Base-by-base conservation (phyloP, 30 jellyfish, hydroid and myxozoan genomes). In the Aurelia aurita complex sp. Pacific region DNA sequence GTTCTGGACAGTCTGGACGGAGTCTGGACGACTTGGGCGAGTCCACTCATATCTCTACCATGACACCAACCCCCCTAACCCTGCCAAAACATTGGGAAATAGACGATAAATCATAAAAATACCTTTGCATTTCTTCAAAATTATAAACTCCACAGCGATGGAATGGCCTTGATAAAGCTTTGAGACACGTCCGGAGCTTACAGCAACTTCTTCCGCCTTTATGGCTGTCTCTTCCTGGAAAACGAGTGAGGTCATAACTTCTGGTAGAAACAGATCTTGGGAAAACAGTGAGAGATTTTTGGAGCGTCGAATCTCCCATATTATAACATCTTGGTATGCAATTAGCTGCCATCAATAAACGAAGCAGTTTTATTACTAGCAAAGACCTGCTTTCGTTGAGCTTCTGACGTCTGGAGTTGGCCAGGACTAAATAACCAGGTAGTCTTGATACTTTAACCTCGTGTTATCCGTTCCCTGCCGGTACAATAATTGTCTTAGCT, bases 101-200 rank as follows among this genome's bases (percentile, higher is more conserved):
- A 46, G 14, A 1, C 57, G 8, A 46, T 9, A 7, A 46, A 46
- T 46, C 57, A 9, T 4, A 9, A 46, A 46, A 46, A 16, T 77
- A 77, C 87, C 87, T 77, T 77, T 64, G 74, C 51, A 64, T 60
- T 35, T 77, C 87, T 51, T 75, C 74, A 51, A 77, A 75, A 16
- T 77, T 76, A 61, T 77, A 77, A 23, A 63, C 33, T 15, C 87
- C 87, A 42, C 74, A 77, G 67, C 87, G 40, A 18, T 29, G 46
- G 62, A 63, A 77, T 12, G 87, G 74, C 77, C 87, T 51, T 43
- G 63, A 51, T 63, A 63, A 43, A 1, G 67, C 67, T 51, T 46
- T 62, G 64, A 50, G 52, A 16, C 87, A 77, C 18, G 42, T 77
- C 38, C 23, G 82, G 16, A 16, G 82, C 38, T 40, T 18, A 7